phyloP scores from a whole-genome alignment of 1,140 invertebrate species.

The Tetramorium parvispinum region DNA sequence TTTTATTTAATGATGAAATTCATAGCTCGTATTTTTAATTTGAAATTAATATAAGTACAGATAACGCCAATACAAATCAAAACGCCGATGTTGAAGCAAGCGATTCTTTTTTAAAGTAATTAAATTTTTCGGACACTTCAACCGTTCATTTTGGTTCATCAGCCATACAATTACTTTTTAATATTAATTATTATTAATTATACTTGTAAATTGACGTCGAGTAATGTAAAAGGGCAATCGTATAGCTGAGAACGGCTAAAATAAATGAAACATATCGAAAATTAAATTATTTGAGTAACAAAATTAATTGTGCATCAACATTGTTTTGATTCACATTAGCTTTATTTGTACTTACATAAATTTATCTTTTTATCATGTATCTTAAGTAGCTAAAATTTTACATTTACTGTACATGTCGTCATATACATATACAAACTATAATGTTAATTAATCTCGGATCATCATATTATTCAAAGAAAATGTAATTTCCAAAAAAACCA shows the following conservation, averaged over 20 bases:
- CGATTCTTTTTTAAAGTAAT: not conserved
- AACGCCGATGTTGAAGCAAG: not conserved
- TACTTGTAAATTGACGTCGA: not conserved
- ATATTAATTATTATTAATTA: constrained; percentile 8
- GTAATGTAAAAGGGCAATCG: not conserved
- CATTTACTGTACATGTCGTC: not conserved
- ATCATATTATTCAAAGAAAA: constrained; percentile 6
- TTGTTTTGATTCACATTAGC: not conserved
- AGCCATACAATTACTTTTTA: not conserved
- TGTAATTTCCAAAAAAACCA: not conserved
- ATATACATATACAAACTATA: no score
- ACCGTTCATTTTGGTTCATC: not conserved
- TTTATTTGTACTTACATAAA: not conserved
- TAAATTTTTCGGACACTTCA: not conserved
- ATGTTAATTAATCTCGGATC: not conserved
- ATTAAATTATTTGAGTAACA: constrained; percentile 3
- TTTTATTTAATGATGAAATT: constrained; percentile 20
- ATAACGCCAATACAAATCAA: not conserved
- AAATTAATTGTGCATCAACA: not conserved
- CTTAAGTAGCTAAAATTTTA: not conserved
- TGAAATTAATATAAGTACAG: not conserved
- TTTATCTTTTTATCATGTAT: not conserved
- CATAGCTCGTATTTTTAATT: not conserved
- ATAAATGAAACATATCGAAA: not conserved
- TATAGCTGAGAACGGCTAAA: not conserved